Conservation (phyloP, 2,797 vertebrate genomes). For the Poeciliopsis gracilis region DNA sequence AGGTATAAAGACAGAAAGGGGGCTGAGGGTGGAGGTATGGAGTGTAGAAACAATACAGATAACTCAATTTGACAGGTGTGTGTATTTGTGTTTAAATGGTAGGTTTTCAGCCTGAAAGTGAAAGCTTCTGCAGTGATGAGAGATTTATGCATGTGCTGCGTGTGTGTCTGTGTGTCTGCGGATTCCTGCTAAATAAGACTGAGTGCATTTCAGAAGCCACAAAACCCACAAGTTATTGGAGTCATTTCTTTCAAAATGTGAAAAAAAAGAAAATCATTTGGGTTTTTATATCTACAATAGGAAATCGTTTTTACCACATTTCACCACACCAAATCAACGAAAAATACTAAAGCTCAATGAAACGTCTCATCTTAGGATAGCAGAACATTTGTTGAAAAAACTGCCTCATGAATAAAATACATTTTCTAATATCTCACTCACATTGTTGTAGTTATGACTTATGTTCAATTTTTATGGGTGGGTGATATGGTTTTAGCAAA, state of each 20-base stretch:
- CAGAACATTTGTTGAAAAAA: background rate
- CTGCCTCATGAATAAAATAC: background rate
- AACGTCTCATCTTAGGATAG: background rate
- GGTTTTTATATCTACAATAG: background rate
- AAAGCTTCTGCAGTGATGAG: constrained; percentile 66
- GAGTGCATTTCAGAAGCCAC: constrained; percentile 22
- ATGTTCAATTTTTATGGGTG: background rate
- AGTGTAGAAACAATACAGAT: constrained; percentile 60
- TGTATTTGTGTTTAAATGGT: constrained; percentile 43
- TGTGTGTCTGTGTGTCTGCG: constrained; percentile 19
- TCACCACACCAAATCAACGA: background rate
- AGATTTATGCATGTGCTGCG: constrained; percentile 56
- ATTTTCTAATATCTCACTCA: background rate
- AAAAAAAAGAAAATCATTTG: background rate
- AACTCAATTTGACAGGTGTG: constrained; percentile 67
- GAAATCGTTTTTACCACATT: background rate
- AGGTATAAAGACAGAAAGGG: constrained; percentile 1
- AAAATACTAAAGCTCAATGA: background rate
- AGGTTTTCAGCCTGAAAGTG: constrained; percentile 53
- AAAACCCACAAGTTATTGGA: constrained; percentile 20
- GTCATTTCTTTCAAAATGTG: background rate
- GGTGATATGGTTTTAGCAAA: background rate
- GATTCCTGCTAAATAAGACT: constrained; percentile 48
- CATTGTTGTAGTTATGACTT: background rate
- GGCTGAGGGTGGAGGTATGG: constrained; percentile 20